Conservation (phyloP, 2,888 invertebrate species). For the Drosophila suboccidentalis region DNA sequence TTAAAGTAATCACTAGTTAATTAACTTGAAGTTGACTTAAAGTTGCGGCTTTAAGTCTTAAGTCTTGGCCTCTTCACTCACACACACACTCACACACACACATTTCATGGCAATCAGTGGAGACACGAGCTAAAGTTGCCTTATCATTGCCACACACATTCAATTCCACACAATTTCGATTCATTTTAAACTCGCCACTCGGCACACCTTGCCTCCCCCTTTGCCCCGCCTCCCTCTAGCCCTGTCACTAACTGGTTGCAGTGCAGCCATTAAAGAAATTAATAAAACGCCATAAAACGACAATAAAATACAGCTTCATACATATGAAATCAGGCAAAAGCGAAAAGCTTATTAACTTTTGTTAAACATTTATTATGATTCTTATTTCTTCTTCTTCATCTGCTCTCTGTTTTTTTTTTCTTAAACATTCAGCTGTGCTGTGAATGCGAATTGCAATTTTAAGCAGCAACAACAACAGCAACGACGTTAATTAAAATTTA, state of each 20-base stretch:
- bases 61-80: neutral
- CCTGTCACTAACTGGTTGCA: slow-evolving; percentile 26
- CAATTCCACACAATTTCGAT: slow-evolving; percentile 48
- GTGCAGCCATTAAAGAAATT: slow-evolving; percentile 62
- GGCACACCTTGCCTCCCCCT: neutral
- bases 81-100: neutral
- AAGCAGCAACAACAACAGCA: slow-evolving; percentile 50
- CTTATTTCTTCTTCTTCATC: slow-evolving; percentile 1
- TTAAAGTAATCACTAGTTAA: slow-evolving; percentile 14
- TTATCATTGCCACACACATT: slow-evolving; percentile 53
- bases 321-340: slow-evolving; percentile 66
- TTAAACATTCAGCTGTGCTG: slow-evolving; percentile 47
- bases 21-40: slow-evolving; percentile 19
- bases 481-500: slow-evolving; percentile 75
- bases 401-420: neutral
- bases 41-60: slow-evolving; percentile 34
- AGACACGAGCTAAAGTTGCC: slow-evolving; percentile 52
- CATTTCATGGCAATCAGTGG: slow-evolving; percentile 30
- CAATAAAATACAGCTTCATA: slow-evolving; percentile 67
- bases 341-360: slow-evolving; percentile 69
- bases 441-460: slow-evolving; percentile 72
- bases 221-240: neutral
- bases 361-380: slow-evolving; percentile 69
- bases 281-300: slow-evolving; percentile 75
- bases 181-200: slow-evolving; percentile 43